Evolutionary conservation across 2,113 vertebrate species (phyloP).

Genomic region (Reinhardtius hippoglossoides): DNA sequence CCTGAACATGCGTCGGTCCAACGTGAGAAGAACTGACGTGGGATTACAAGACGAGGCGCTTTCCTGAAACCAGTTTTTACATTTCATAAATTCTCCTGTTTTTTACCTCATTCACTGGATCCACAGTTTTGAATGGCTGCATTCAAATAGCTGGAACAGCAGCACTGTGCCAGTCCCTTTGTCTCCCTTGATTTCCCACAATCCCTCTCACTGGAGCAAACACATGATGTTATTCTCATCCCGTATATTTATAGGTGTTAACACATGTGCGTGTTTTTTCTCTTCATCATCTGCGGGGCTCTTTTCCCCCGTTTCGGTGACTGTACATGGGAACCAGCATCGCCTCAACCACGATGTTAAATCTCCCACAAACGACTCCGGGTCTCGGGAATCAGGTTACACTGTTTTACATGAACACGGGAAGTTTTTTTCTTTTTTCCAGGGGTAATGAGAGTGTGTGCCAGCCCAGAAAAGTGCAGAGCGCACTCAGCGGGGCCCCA

Average conservation of each 20-base stretch:
- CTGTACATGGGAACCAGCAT: constrained; percentile 16
- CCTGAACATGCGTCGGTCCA: too few relatives aligned
- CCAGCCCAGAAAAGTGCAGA: constrained; percentile 58
- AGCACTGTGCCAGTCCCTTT: not conserved
- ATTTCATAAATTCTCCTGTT: not conserved
- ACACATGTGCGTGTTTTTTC: constrained; percentile 13
- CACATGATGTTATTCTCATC: constrained; percentile 11
- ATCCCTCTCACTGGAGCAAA: constrained; percentile 8
- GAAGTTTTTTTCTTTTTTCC: constrained; percentile 50
- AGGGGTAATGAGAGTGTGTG: constrained; percentile 68
- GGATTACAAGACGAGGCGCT: too few relatives aligned
- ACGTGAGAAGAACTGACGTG: too few relatives aligned
- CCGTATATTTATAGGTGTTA: constrained; percentile 22
- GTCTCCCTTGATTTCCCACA: constrained; percentile 23
- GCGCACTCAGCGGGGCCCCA: constrained; percentile 48
- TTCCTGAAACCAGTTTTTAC: too few relatives aligned
- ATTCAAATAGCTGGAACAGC: constrained; percentile 12
- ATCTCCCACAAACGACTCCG: constrained; percentile 29
- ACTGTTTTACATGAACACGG: constrained; percentile 65
- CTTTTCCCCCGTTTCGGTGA: constrained; percentile 15
- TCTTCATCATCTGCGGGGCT: not conserved
- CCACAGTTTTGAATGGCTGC: not conserved
- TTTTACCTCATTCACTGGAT: not conserved
- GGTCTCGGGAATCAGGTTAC: constrained; percentile 37
- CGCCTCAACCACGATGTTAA: constrained; percentile 18